Evolutionary conservation across 2,797 vertebrate genomes (phyloP), one percentile per base, ranked within the genome.

Genomic region (Bradypodion ventrale): DNA sequence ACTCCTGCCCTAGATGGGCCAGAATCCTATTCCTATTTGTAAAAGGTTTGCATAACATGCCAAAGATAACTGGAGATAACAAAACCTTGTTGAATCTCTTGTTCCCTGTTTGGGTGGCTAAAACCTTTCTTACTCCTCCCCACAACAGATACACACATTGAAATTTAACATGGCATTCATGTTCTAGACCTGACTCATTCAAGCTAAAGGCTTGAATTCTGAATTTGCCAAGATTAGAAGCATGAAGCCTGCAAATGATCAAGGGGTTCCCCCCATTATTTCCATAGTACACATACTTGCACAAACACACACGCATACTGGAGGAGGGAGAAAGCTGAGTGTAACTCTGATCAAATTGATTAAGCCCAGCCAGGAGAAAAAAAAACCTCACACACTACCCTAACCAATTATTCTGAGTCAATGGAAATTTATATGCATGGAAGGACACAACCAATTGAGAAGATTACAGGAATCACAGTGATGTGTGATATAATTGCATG

Each of bases 391-490:
- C 52, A 56, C 52, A 56, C 52, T 80, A 83, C 66, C 60, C 80
- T 66, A 66, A 74, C 80, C 75, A 78, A 83, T 83, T 86, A 86
- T 83, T 74, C 80, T 66, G 68, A 83, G 80, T 78, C 85, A 83
- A 82, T 29, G 89, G 83, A 80, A 87, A 91, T 92, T 87, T 75
- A 83, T 75, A 0, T 0, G 1, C 35, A 21, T 8, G 73, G 59
- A 65, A 89, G 66, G 73, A 44, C 75, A 81, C 66, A 60, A 56
- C 29, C 82, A 80, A 37, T 1, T 78, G 87, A 87, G 16, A 75
- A 1, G 82, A 63, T 49, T 83, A 73, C 13, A 83, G 80, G 63
- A 92, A 10, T 78, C 69, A 70, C 78, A 87, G 78, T 27, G 82
- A n/a, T 0, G 5, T n/a, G 2, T 0, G 7, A 27, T 0, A 2